These are phyloP conservation scores for Chloroclysta siterata DNA, from an alignment of 2,888 invertebrate genomes.

Conservation along the genomic window DNA sequence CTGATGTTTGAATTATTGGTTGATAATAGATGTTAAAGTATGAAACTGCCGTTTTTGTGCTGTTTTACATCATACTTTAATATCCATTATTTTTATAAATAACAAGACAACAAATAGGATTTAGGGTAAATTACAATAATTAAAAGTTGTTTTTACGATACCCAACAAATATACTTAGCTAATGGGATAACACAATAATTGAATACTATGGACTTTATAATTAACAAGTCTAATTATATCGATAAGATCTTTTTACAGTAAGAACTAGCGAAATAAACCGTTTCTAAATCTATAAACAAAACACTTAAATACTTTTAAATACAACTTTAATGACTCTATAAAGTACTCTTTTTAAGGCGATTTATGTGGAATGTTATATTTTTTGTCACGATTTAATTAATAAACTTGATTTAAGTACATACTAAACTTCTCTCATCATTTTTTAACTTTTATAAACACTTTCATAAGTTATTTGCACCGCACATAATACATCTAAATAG, in stretches of 20 bases:
- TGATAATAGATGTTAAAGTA: not conserved
- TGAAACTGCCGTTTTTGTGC: too few relatives aligned
- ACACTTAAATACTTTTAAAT: conserved; percentile 37
- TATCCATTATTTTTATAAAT: not conserved
- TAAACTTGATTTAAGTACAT: conserved; percentile 49
- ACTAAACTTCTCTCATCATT: conserved; percentile 59
- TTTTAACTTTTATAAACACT: conserved; percentile 50
- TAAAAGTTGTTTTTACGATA: not conserved
- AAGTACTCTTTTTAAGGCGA: conserved; percentile 44
- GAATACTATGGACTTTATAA: conserved; percentile 20
- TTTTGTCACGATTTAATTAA: conserved; percentile 49
- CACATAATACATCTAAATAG: conserved; percentile 57
- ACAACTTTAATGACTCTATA: conserved; percentile 41
- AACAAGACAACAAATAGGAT: not conserved
- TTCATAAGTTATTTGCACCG: conserved; percentile 62
- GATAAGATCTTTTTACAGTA: conserved; percentile 30
- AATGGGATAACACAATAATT: conserved; percentile 3
- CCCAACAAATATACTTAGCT: not conserved
- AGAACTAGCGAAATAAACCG: conserved; percentile 26
- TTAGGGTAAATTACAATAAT: not conserved
- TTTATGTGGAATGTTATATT: conserved; percentile 39
- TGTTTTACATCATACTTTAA: too few relatives aligned
- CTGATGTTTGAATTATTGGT: not conserved
- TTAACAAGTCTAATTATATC: conserved; percentile 17
- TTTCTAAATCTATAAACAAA: conserved; percentile 41